Conservation (phyloP, 2,113 vertebrate genomes). For the Tragelaphus buxtoni region DNA sequence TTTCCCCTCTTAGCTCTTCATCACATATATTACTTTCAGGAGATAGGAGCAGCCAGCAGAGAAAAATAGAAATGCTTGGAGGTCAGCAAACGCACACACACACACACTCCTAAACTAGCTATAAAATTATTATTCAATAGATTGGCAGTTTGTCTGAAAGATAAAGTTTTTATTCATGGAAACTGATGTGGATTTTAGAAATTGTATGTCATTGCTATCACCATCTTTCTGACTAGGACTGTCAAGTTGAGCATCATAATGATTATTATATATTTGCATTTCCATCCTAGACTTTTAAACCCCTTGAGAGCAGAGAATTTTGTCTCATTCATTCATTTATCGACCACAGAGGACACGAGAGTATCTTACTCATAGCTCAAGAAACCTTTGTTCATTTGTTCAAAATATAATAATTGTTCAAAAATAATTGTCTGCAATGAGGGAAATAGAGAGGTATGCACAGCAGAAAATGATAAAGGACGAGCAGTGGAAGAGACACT, state of each 20-base stretch:
- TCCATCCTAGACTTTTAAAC: background rate
- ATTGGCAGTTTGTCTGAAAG: background rate
- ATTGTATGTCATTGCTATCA: background rate
- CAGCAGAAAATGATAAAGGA: fast-evolving
- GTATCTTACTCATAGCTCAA: background rate
- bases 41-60: background rate
- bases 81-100: background rate
- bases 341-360: background rate
- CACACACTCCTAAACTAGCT: background rate
- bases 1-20: background rate
- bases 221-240: background rate
- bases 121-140: background rate
- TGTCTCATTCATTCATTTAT: background rate
- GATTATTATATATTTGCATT: background rate
- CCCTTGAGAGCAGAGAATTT: background rate
- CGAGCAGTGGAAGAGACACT: fast-evolving
- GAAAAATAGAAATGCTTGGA: background rate
- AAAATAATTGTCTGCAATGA: background rate
- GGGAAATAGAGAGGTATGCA: fast-evolving
- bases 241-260: background rate
- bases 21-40: background rate
- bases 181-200: background rate
- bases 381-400: background rate
- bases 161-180: background rate
- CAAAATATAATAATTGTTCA: background rate